Conservation (phyloP, 2,113 vertebrate species). For the Australoheros scitulus region DNA sequence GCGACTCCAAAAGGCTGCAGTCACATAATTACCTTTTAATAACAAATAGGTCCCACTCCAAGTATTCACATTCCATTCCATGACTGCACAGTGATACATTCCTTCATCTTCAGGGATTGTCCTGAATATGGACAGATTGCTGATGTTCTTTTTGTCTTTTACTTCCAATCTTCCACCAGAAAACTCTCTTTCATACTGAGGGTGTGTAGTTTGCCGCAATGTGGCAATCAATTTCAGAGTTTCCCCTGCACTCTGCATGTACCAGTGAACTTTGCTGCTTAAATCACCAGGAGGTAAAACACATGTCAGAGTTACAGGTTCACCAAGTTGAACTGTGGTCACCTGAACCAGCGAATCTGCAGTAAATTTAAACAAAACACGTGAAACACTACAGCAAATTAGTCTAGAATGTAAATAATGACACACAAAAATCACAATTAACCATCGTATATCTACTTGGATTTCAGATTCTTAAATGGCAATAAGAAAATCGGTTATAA, state of each 20-base stretch:
- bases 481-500: not conserved
- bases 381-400: not conserved
- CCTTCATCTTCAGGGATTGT: constrained; percentile 18
- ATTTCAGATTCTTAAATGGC: rapidly evolving
- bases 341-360: not conserved
- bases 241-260: constrained; percentile 4
- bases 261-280: not conserved
- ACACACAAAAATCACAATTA: not conserved
- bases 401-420: not conserved
- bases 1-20: not conserved
- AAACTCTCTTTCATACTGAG: not conserved
- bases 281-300: rapidly evolving
- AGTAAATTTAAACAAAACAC: not conserved
- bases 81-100: constrained; percentile 16
- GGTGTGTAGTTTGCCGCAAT: rapidly evolving
- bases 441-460: not conserved
- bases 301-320: constrained; percentile 13
- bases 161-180: not conserved
- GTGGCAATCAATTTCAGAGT: not conserved
- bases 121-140: constrained; percentile 1
- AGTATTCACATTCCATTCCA: rapidly evolving
- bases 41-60: constrained; percentile 10
- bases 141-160: rapidly evolving
- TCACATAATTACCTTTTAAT: constrained; percentile 20
- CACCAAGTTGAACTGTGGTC: constrained; percentile 22